phyloP scores from a whole-genome alignment of 2,113 vertebrate genomes.

The Poicephalus meyeri region DNA sequence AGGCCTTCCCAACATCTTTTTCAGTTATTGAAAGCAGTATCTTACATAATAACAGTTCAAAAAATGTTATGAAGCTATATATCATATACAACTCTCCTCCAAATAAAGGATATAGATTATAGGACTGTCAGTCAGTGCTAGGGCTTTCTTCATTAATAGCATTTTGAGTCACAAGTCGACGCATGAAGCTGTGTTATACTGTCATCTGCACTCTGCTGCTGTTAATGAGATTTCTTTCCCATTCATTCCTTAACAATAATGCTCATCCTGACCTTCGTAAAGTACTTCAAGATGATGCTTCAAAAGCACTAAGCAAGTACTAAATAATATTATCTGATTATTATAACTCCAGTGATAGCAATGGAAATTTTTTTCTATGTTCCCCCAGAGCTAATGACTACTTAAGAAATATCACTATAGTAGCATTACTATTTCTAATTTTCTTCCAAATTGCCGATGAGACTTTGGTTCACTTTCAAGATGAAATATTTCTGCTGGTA shows the following conservation, averaged over 20 bases:
- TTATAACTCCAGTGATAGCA: background rate
- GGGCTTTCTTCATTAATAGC: background rate
- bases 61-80: background rate
- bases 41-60: background rate
- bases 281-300: background rate
- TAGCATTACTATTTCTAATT: background rate
- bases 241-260: background rate
- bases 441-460: background rate
- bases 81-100: background rate
- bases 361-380: background rate
- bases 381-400: background rate
- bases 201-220: background rate
- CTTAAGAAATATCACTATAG: slow-evolving; percentile 28
- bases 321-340: slow-evolving; percentile 35
- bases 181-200: background rate
- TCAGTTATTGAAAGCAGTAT: background rate
- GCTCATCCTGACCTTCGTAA: background rate
- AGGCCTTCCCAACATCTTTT: background rate
- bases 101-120: background rate
- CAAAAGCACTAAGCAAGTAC: slow-evolving; percentile 17
- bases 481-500: background rate
- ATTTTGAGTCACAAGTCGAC: background rate
- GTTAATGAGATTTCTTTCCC: background rate
- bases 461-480: background rate
- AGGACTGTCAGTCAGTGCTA: background rate